Evolutionary conservation across 2,113 vertebrate species (phyloP).

Genomic region (Syngnathus typhle): DNA sequence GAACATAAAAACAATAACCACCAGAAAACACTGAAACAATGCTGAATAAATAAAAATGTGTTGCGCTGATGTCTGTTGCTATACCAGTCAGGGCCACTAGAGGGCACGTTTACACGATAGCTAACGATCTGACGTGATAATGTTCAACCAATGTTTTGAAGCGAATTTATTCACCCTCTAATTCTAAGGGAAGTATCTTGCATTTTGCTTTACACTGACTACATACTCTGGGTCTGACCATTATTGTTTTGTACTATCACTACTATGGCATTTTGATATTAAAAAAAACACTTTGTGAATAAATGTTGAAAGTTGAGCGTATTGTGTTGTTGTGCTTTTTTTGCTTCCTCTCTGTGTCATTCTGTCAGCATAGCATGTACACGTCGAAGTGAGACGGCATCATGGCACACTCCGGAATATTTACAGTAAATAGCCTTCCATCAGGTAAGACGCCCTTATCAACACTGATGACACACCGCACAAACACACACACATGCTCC

Average conservation of each 20-base stretch:
- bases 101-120: neutral
- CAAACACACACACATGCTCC: conserved; percentile 12
- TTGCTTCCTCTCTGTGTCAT: neutral
- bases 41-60: too few species aligned
- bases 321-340: neutral
- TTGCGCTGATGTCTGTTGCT: too few species aligned
- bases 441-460: conserved; percentile 36
- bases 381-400: neutral
- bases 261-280: conserved; percentile 13
- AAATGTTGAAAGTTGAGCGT: neutral
- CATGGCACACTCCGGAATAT: conserved; percentile 33
- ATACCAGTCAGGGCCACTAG: neutral
- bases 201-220: conserved; percentile 20
- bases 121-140: neutral
- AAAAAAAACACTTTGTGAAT: neutral
- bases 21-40: too few species aligned
- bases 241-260: conserved; percentile 25
- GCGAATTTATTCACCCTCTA: neutral
- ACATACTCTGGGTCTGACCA: conserved; percentile 8
- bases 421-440: conserved; percentile 61
- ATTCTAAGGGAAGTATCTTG: neutral
- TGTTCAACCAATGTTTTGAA: neutral
- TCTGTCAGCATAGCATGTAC: neutral
- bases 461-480: conserved; percentile 35
- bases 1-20: too few species aligned